These are phyloP conservation scores for Montipora efflorescens DNA, from an alignment of 64 coral and sea anemone genomes.

Conservation along the genomic window DNA sequence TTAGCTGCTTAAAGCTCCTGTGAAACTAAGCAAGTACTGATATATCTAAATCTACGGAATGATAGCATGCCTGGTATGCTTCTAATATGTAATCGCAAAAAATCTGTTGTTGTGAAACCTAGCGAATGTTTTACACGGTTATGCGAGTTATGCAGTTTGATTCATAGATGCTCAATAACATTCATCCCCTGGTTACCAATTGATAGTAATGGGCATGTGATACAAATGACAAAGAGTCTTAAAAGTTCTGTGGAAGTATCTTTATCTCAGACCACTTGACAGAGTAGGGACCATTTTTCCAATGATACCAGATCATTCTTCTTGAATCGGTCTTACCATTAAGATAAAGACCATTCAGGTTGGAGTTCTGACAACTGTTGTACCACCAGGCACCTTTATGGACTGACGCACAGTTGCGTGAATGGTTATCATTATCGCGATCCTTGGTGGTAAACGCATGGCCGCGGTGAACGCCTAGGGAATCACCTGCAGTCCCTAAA, in stretches of 20 bases:
- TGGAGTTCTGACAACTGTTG: neutral
- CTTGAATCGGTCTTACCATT: neutral
- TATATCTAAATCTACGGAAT: too few relatives aligned
- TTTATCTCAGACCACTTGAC: conserved; percentile 21
- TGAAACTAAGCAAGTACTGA: too few relatives aligned
- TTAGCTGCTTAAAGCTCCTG: too few relatives aligned
- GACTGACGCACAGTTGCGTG: neutral
- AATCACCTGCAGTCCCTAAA: neutral
- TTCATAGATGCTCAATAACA: too few relatives aligned
- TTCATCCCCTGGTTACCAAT: too few relatives aligned
- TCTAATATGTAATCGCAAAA: too few relatives aligned
- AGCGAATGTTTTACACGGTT: too few relatives aligned
- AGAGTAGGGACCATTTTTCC: neutral
- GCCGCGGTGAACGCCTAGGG: neutral
- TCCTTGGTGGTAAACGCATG: conserved; percentile 41
- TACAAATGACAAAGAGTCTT: too few relatives aligned
- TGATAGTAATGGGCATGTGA: too few relatives aligned
- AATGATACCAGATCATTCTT: neutral
- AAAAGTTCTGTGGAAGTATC: conserved; percentile 28
- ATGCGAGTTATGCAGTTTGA: too few relatives aligned
- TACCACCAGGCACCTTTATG: conserved; percentile 45
- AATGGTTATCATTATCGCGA: neutral
- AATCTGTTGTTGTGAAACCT: too few relatives aligned
- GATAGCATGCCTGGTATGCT: too few relatives aligned
- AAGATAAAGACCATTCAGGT: conserved; percentile 15